Evolutionary conservation across 2,113 vertebrate species (phyloP), one percentile per base, ranked within the genome.

Genomic region (Cranoglanis bouderius): DNA sequence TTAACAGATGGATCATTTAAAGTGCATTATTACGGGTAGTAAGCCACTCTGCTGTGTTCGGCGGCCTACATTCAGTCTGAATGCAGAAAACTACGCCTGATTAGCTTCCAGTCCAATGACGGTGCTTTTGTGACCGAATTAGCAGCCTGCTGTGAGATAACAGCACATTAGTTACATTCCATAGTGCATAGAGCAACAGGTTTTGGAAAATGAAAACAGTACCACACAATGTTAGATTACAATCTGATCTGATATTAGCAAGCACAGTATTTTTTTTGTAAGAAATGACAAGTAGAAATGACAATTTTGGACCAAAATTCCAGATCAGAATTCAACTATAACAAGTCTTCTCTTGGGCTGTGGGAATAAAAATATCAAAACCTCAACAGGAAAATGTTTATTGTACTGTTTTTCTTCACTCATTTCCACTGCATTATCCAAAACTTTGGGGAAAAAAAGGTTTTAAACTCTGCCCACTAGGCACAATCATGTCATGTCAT

Each of bases 51-150:
- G 72, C 51, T 61, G 85, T 75, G 55, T 29, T 35, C 21, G 29
- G 18, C 24, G 65, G 29, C 85, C 85, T 80, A 24, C 55, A 88
- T 90, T 92, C 88, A 87, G 65, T 91, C 87, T 92, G 51, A 91
- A 92, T 90, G 90, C 78, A 89, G 55, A 82, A 87, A 85, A 91
- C 88, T 88, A 90, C 46, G 18, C 84, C 43, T 87, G 87, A 91
- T 92, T 92, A 88, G 90, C 85, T 95, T 94, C 94, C 93, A 93
- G 92, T 94, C 91, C 92, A 94, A 88, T 95, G 92, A 85, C 85
- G 83, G 40, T 6, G 32, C 91, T 74, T 89, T 94, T 94, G 92
- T 94, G 82, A 86, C 8, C 0, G 29, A 49, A 65, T 5, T 67
- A 46, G 72, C n/a, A 87, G 86, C 91, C 91, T 92, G 75, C 91